Conservation (phyloP, 2,113 vertebrate species). For the Pteronura brasiliensis region DNA sequence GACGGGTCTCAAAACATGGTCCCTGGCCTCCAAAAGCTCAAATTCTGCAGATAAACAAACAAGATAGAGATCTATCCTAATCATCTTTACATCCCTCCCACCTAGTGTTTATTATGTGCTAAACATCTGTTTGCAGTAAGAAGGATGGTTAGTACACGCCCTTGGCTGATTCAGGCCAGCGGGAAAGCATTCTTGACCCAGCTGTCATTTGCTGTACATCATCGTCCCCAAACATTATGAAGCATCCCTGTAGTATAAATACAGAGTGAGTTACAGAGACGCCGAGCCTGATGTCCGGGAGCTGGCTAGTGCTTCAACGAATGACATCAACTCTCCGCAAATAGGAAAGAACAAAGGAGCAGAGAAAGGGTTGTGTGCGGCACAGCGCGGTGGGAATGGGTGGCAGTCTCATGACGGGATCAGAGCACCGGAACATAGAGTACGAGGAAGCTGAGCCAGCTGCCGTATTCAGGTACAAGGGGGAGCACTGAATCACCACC, state of each 20-base stretch:
- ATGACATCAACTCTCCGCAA: constrained; percentile 31
- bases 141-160: neutral
- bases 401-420: neutral
- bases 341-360: constrained; percentile 38
- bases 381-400: fast-evolving
- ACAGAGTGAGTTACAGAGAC: neutral
- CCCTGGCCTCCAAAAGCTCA: neutral
- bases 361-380: neutral
- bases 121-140: neutral
- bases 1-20: neutral
- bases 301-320: neutral
- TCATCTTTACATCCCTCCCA: neutral
- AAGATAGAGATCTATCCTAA: neutral
- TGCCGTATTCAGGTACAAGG: neutral
- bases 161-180: neutral
- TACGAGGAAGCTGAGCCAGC: neutral
- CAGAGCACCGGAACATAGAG: neutral
- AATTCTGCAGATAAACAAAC: neutral
- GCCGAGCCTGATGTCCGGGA: neutral
- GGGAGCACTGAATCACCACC: neutral
- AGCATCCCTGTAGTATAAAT: neutral
- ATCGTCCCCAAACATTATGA: neutral
- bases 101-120: neutral
- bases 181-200: neutral
- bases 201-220: neutral